Percentiles rank a stretch among this genome's conserved stretches.
Evolutionary conservation across 92 coral and sea anemone genomes (phyloP).

Genomic region (Siderastrea radians): DNA sequence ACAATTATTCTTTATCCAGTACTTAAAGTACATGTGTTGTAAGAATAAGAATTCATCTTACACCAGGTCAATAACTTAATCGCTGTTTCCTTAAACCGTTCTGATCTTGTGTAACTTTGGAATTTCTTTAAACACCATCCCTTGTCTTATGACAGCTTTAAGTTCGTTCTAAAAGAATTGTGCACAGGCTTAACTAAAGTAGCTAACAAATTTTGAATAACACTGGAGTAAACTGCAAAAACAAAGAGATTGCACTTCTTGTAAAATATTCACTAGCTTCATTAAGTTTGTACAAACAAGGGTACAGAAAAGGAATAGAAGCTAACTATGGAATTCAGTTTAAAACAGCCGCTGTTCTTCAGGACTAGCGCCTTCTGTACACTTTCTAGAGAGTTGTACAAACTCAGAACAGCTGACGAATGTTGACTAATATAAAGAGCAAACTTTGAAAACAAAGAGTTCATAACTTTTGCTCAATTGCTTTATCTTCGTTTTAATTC

Average conservation of each 20-base stretch:
- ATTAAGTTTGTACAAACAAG: background rate
- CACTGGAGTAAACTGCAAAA: background rate
- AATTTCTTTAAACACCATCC: background rate
- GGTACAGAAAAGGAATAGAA: no score
- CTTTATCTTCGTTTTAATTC: background rate
- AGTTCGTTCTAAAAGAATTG: background rate
- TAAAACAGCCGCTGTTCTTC: background rate
- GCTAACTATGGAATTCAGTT: background rate
- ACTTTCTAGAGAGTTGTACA: background rate
- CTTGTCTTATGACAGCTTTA: background rate
- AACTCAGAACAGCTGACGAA: background rate
- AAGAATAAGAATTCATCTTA: background rate
- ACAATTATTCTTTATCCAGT: background rate
- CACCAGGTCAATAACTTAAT: background rate
- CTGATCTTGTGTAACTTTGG: background rate
- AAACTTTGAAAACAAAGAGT: slow-evolving; percentile 20
- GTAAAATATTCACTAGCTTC: background rate
- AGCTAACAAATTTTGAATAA: background rate
- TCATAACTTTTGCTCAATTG: background rate
- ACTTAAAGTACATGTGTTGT: background rate
- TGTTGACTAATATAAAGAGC: background rate
- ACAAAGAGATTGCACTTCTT: background rate
- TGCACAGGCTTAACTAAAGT: background rate
- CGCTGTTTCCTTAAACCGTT: background rate
- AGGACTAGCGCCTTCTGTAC: background rate